phyloP scores from a whole-genome alignment of 1,140 invertebrate genomes.

The Lordiphosa stackelbergi region DNA sequence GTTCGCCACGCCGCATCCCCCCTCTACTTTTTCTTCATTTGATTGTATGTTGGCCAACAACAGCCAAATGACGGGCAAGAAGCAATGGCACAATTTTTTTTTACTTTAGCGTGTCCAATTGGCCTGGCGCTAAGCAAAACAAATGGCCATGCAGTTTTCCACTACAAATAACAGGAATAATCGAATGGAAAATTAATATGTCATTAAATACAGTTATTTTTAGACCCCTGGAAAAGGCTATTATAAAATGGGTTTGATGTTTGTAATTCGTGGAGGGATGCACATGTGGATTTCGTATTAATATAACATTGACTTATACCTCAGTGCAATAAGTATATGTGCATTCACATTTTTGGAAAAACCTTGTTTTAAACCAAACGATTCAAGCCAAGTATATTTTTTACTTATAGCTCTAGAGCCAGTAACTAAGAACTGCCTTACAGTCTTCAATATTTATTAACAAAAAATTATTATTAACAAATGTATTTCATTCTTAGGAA shows the following conservation, averaged over 20 bases:
- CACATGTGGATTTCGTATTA: too few relatives aligned
- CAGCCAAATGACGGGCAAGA: constrained; percentile 28
- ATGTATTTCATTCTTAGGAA: too few relatives aligned
- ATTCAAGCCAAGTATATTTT: too few relatives aligned
- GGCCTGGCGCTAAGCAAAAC: constrained; percentile 36
- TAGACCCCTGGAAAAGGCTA: neutral
- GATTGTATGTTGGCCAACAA: constrained; percentile 23
- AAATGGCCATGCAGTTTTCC: neutral
- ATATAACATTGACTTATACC: too few relatives aligned
- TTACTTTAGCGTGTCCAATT: constrained; percentile 37
- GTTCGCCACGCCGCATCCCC: constrained; percentile 3
- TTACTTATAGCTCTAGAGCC: too few relatives aligned
- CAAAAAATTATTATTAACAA: too few relatives aligned
- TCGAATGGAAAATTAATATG: constrained; percentile 14
- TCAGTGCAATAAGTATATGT: too few relatives aligned
- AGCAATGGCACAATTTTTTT: constrained; percentile 30
- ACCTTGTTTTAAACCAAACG: too few relatives aligned
- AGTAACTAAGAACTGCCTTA: too few relatives aligned
- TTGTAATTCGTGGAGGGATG: too few relatives aligned
- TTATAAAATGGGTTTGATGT: neutral
- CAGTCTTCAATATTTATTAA: too few relatives aligned
- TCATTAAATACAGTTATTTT: constrained; percentile 30
- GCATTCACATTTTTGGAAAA: too few relatives aligned
- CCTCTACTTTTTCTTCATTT: constrained; percentile 20
- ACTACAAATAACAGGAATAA: constrained; percentile 18